Base-by-base conservation (phyloP, 37 sponge, comb jelly and placozoan genomes). In the Axinella damicornis region DNA sequence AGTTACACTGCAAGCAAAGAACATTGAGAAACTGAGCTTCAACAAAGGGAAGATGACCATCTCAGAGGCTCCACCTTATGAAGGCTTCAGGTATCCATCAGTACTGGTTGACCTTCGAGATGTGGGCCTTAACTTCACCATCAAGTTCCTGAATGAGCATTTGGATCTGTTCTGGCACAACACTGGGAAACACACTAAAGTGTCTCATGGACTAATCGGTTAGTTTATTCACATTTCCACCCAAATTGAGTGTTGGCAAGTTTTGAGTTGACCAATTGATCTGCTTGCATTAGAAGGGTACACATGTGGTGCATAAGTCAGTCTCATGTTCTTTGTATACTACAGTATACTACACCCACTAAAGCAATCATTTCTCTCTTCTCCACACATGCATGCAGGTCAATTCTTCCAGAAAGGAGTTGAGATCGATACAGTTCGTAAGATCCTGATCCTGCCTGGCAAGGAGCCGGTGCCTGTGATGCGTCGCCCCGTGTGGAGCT, bases 101-200 rank as follows among this genome's bases (percentile, higher is more conserved):
- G 55, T 79, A 0, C 28, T 27, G 1, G 69, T 79, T 2, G 69
- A 79, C 20, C 66, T 79, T 16, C 27, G 66, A n/a, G 80, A 79
- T 67, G 69, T 79, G 30, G 65, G 61, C 25, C 68, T 67, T 5
- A 55, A 35, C 21, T 81, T 81, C 82, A 81, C 69, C 22, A 70
- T 81, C 70, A 81, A 81, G 61, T 81, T 59, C 56, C 69, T 37
- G 40, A 81, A 46, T 36, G 40, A 81, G 36, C 82, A 81, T 31
- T 34, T 81, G 36, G 82, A 81, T 56, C 57, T 38, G 28, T 54
- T 27, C 62, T 61, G 62, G 62, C 62, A 61, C 62, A 61, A 25
- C 62, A 61, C 62, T 27, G 62, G 62, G 12, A 22, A 61, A 14
- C 2, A 61, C 25, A 61, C 62, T 5, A 14, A 22, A 22, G 62